These are phyloP conservation scores for Archivesica marissinica DNA, from an alignment of 1,140 invertebrate species.

Conservation along the genomic window DNA sequence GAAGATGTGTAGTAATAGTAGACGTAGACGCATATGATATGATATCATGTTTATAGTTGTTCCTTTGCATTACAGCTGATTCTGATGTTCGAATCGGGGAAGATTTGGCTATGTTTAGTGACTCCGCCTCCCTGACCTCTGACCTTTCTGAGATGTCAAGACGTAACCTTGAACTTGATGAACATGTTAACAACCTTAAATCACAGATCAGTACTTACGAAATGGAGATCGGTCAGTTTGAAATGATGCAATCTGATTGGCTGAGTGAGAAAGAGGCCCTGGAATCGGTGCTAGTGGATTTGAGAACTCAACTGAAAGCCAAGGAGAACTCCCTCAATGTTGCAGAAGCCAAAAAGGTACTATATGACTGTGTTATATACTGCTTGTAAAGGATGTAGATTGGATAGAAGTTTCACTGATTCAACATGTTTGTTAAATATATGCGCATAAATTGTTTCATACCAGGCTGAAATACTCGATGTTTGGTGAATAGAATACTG, in stretches of 20 bases:
- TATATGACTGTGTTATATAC: background rate
- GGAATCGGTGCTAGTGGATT: constrained; percentile 76
- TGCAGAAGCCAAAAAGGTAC: constrained; percentile 69
- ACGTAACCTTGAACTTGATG: constrained; percentile 68
- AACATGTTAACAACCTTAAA: constrained; percentile 67
- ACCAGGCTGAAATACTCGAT: too few relatives aligned
- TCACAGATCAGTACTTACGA: constrained; percentile 71
- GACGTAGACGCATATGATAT: too few relatives aligned
- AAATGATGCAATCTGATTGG: constrained; percentile 79
- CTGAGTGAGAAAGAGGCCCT: constrained; percentile 80
- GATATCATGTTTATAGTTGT: too few relatives aligned
- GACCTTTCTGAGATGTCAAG: constrained; percentile 68
- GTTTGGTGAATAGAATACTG: too few relatives aligned
- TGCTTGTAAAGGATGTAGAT: too few relatives aligned
- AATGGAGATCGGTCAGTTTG: constrained; percentile 75
- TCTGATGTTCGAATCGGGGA: constrained; percentile 22
- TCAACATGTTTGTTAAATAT: too few relatives aligned
- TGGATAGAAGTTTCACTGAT: too few relatives aligned
- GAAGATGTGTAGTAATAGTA: too few relatives aligned
- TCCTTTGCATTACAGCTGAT: too few relatives aligned
- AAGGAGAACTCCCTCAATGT: constrained; percentile 74
- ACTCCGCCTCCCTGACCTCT: constrained; percentile 57
- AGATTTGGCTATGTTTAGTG: constrained; percentile 32
- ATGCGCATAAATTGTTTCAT: too few relatives aligned
- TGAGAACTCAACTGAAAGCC: constrained; percentile 73